Evolutionary conservation across 2,888 invertebrate genomes (phyloP).

Genomic region (Drosophila anomelani): DNA sequence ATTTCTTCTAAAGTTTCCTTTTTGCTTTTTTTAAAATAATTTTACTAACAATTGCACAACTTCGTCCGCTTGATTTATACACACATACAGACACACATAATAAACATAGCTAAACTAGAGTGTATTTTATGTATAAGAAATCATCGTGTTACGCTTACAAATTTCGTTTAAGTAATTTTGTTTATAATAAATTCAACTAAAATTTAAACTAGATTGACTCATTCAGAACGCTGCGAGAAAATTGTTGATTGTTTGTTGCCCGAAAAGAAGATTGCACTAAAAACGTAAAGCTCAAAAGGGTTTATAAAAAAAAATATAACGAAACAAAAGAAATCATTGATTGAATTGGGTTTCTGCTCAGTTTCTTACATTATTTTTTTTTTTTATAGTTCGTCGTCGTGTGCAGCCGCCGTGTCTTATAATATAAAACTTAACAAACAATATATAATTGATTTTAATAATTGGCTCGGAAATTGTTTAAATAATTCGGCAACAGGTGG

Average conservation of each 20-base stretch:
- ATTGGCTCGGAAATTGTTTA: conserved; percentile 74
- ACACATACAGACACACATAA: conserved; percentile 56
- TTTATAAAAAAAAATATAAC: conserved; percentile 26
- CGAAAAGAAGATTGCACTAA: conserved; percentile 68
- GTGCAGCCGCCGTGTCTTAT: conserved; percentile 40
- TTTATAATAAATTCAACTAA: conserved; percentile 68
- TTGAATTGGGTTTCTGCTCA: conserved; percentile 19
- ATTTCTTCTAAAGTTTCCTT: conserved; percentile 52
- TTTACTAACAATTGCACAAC: conserved; percentile 77
- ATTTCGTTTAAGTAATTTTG: conserved; percentile 61
- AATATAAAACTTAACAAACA: conserved; percentile 76
- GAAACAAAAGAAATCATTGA: conserved; percentile 51
- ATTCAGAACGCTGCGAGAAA: conserved; percentile 46
- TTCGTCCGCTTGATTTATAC: conserved; percentile 68
- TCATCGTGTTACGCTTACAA: conserved; percentile 48
- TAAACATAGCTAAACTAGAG: conserved; percentile 43
- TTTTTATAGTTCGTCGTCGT: conserved; percentile 16
- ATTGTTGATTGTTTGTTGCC: conserved; percentile 45
- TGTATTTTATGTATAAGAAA: conserved; percentile 53
- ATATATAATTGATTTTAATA: conserved; percentile 53
- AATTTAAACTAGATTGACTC: conserved; percentile 73
- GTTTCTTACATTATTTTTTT: background rate
- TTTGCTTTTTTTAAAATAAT: conserved; percentile 61
- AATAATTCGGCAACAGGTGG: conserved; percentile 38
- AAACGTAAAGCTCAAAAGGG: conserved; percentile 55